Percentiles rank a stretch among this genome's conserved stretches.
Conservation (phyloP, 1,140 invertebrate genomes). For the Drosophila insularis region DNA sequence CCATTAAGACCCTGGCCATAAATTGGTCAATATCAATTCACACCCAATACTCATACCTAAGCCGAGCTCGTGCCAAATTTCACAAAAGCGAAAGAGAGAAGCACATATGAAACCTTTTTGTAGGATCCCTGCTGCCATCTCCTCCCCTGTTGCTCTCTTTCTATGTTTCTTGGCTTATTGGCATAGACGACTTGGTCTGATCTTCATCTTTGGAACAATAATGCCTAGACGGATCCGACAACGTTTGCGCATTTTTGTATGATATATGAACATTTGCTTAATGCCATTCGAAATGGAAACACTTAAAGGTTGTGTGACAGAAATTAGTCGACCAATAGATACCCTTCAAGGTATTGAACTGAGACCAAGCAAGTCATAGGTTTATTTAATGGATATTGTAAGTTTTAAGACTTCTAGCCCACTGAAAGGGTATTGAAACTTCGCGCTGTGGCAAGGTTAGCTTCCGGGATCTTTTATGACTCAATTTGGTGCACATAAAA, state of each 20-base stretch:
- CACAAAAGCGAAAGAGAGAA: not conserved
- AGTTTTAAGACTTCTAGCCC: too few species aligned
- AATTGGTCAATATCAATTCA: slow-evolving; percentile 25
- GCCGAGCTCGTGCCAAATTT: not conserved
- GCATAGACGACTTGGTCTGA: slow-evolving; percentile 22
- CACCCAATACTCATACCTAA: not conserved
- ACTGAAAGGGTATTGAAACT: not conserved
- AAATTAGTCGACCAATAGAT: not conserved
- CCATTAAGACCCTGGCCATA: slow-evolving; percentile 21
- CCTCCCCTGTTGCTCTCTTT: not conserved
- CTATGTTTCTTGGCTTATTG: slow-evolving; percentile 23
- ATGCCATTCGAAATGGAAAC: slow-evolving; percentile 57
- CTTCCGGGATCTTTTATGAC: slow-evolving; percentile 64
- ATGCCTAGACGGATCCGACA: slow-evolving; percentile 25
- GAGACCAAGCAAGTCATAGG: too few species aligned
- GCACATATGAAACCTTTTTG: not conserved
- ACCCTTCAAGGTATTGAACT: too few species aligned
- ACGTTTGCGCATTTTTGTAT: slow-evolving; percentile 47
- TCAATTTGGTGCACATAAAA: slow-evolving; percentile 80
- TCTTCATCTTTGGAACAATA: slow-evolving; percentile 53
- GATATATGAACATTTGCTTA: slow-evolving; percentile 48
- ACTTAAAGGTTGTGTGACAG: slow-evolving; percentile 31
- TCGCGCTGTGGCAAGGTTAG: slow-evolving; percentile 50
- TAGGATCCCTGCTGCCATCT: not conserved
- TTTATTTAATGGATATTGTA: too few species aligned